Conservation (phyloP, 2,797 vertebrate species). For the Psittacula derbiana region DNA sequence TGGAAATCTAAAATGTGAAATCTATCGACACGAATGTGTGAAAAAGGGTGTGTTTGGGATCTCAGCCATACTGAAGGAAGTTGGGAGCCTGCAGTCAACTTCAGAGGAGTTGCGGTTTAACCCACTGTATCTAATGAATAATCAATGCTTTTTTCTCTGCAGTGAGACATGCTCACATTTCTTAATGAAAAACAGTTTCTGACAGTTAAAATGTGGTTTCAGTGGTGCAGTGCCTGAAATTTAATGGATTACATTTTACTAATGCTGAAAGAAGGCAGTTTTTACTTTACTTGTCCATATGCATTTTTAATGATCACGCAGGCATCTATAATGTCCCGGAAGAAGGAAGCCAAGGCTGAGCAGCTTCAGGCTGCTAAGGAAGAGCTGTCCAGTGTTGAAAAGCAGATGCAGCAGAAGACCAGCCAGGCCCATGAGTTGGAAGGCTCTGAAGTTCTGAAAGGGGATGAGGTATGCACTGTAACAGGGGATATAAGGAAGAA, state of each 20-base stretch:
- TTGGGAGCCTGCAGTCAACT: background rate
- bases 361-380: conserved; percentile 93
- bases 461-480: conserved; percentile 84
- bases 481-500: background rate
- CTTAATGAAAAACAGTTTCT: background rate
- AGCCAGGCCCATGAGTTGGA: conserved; percentile 79
- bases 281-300: background rate
- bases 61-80: background rate
- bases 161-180: background rate
- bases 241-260: background rate
- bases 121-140: background rate
- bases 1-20: conserved; percentile 19
- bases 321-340: conserved; percentile 92
- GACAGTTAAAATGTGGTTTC: background rate
- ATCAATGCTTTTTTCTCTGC: background rate
- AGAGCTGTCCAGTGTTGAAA: conserved; percentile 83
- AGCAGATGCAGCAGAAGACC: conserved; percentile 83
- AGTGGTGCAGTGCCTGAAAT: background rate
- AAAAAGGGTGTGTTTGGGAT: background rate
- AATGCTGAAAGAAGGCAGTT: background rate
- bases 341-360: conserved; percentile 93
- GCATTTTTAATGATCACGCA: conserved; percentile 56
- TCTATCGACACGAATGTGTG: background rate
- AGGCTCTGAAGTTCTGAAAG: conserved; percentile 83
- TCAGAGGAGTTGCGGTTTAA: background rate